phyloP scores from a whole-genome alignment of 2,888 invertebrate species.

The Acanthosepion pharaonis region DNA sequence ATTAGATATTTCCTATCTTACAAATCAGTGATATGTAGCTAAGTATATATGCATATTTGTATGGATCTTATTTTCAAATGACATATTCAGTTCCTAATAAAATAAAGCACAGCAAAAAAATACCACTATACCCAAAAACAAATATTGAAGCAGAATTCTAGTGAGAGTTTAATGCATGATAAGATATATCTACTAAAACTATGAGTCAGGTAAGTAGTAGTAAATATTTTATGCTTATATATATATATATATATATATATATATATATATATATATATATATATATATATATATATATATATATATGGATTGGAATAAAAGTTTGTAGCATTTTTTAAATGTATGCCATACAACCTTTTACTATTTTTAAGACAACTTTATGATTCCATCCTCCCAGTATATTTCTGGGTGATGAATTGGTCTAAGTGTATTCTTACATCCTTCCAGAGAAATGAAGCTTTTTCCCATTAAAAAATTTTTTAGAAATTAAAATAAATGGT shows the following conservation, averaged over 20 bases:
- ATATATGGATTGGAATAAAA: too few relatives aligned
- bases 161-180: not conserved
- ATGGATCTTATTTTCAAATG: not conserved
- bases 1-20: not conserved
- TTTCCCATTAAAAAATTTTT: too few relatives aligned
- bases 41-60: not conserved
- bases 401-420: too few relatives aligned
- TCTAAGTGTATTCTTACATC: too few relatives aligned
- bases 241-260: not conserved
- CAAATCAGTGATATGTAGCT: not conserved
- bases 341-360: too few relatives aligned
- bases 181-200: too few relatives aligned
- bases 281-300: too few relatives aligned
- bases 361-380: too few relatives aligned
- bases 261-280: not conserved
- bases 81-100: not conserved
- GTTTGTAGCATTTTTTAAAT: too few relatives aligned
- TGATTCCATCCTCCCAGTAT: too few relatives aligned
- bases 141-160: not conserved
- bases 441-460: too few relatives aligned
- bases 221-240: not conserved
- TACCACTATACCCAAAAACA: not conserved
- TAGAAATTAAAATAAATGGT: too few relatives aligned
- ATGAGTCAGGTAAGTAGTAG: not conserved
- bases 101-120: not conserved